These are phyloP conservation scores for Anthopleura xanthogrammica DNA, from an alignment of 92 coral and sea anemone species.

Conservation along the genomic window DNA sequence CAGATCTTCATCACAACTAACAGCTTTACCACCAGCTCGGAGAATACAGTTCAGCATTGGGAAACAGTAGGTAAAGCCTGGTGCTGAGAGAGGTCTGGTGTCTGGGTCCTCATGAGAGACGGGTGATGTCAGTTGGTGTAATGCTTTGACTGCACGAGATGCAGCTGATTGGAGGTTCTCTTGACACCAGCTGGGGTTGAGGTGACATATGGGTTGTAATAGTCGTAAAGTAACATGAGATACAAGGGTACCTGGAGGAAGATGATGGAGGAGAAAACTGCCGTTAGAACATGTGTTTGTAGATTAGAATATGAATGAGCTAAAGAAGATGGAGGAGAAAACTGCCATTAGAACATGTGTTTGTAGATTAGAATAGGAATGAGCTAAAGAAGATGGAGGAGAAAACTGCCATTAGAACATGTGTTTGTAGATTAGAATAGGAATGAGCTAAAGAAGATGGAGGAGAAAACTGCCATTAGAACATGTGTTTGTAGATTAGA, in stretches of 20 bases:
- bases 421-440: no score
- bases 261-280: not conserved
- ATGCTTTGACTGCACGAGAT: constrained; percentile 54
- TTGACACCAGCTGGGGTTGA: constrained; percentile 65
- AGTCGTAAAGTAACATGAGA: constrained; percentile 66
- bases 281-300: not conserved
- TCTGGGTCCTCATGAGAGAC: constrained; percentile 2
- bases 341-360: not conserved
- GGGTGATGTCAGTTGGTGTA: constrained; percentile 50
- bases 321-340: not conserved
- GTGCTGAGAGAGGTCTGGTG: constrained; percentile 56
- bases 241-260: constrained; percentile 54
- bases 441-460: not conserved
- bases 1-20: constrained; percentile 72
- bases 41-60: constrained; percentile 76
- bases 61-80: constrained; percentile 90
- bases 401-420: not conserved
- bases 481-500: not conserved
- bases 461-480: not conserved
- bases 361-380: no score
- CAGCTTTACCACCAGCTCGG: constrained; percentile 68
- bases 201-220: constrained; percentile 60
- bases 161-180: constrained; percentile 60
- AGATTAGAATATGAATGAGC: no score
- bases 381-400: not conserved